Conservation (phyloP, 2,113 vertebrate genomes). For the Notiomystis cincta region DNA sequence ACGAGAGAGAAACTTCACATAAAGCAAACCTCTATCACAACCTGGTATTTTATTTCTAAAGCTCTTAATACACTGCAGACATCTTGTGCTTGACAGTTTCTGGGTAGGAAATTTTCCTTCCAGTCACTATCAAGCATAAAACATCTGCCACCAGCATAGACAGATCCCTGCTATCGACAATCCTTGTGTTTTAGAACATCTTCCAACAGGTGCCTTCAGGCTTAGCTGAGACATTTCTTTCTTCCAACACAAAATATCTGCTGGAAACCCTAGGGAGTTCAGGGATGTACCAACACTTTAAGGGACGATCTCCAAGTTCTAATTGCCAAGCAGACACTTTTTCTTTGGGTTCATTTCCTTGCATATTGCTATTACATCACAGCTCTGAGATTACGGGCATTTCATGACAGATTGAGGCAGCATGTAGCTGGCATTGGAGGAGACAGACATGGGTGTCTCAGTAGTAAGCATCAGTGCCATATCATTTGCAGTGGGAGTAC, state of each 20-base stretch:
- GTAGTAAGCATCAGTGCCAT: not conserved
- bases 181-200: not conserved
- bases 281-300: not conserved
- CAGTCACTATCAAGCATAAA: not conserved
- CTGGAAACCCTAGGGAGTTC: not conserved
- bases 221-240: not conserved
- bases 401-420: constrained; percentile 2
- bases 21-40: constrained; percentile 10
- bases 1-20: not conserved
- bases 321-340: not conserved
- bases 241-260: not conserved
- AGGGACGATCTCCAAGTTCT: not conserved
- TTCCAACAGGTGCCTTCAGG: not conserved
- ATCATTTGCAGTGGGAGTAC: not conserved
- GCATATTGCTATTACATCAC: not conserved
- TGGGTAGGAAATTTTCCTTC: constrained; percentile 1
- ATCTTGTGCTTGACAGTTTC: constrained; percentile 28
- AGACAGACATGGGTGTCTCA: not conserved
- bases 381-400: not conserved
- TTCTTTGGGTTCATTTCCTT: not conserved
- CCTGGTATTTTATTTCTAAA: constrained; percentile 35
- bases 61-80: not conserved
- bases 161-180: not conserved
- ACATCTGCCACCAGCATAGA: not conserved
- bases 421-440: not conserved